These are phyloP conservation scores for Styela clava DNA, from an alignment of 23 tunicate genomes.

Conservation along the genomic window DNA sequence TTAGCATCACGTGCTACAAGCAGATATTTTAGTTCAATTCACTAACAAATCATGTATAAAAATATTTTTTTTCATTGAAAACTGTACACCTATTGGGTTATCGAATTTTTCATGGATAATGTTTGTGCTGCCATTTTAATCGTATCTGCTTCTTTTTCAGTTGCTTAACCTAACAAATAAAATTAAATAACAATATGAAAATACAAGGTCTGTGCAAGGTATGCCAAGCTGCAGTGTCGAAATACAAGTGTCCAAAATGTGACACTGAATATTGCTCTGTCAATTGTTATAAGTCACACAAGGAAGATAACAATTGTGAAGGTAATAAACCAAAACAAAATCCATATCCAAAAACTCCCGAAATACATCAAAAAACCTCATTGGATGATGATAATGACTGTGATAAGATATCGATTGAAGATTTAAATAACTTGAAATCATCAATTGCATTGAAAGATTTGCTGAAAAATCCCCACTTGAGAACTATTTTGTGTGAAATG, in stretches of 20 bases:
- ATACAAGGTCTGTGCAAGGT: slow-evolving; percentile 1
- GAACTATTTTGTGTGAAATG: slow-evolving; percentile 34
- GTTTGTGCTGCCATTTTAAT: too few relatives aligned
- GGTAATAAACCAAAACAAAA: not conserved
- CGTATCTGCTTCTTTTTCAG: too few relatives aligned
- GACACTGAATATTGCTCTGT: slow-evolving; percentile 39
- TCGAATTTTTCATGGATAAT: too few relatives aligned
- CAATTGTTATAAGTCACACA: slow-evolving; percentile 37
- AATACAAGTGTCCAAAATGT: slow-evolving; percentile 52
- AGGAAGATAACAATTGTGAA: not conserved
- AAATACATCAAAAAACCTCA: not conserved
- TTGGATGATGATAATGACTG: slow-evolving; percentile 17
- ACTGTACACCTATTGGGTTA: too few relatives aligned
- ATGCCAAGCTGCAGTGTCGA: slow-evolving; percentile 19
- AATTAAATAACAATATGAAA: too few relatives aligned
- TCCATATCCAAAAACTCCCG: not conserved
- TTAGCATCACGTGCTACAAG: too few relatives aligned
- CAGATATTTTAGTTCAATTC: too few relatives aligned
- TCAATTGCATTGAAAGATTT: slow-evolving; percentile 19
- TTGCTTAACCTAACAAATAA: too few relatives aligned
- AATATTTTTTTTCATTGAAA: too few relatives aligned
- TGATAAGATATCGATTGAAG: slow-evolving; percentile 30
- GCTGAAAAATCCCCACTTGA: slow-evolving; percentile 48
- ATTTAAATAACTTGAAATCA: slow-evolving; percentile 23
- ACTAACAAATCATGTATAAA: too few relatives aligned